Conservation (phyloP, 2,888 invertebrate genomes). For the Drosophila atroscutellata region DNA sequence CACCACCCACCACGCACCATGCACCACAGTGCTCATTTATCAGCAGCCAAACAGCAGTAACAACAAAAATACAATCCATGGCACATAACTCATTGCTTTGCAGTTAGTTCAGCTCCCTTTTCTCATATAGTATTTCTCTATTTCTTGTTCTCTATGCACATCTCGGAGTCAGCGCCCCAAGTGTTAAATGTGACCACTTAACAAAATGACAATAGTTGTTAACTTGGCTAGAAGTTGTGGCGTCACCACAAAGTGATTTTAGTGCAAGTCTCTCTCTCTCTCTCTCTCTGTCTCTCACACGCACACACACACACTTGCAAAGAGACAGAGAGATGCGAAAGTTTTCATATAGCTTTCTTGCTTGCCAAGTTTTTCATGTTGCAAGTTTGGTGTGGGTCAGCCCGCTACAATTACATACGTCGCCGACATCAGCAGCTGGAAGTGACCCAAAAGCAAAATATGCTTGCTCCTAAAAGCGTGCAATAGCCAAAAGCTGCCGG, state of each 20-base stretch:
- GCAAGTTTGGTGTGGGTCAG: constrained; percentile 39
- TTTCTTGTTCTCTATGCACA: constrained; percentile 17
- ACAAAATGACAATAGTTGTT: constrained; percentile 82
- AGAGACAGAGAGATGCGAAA: constrained; percentile 29
- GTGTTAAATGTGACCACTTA: constrained; percentile 81
- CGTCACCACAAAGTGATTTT: constrained; percentile 82
- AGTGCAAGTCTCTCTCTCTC: constrained; percentile 66
- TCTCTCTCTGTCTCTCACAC: neutral
- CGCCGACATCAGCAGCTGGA: constrained; percentile 66
- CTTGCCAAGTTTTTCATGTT: constrained; percentile 65
- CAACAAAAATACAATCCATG: constrained; percentile 40
- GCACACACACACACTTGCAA: neutral
- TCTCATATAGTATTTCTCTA: constrained; percentile 4
- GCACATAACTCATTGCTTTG: constrained; percentile 56
- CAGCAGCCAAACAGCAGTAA: constrained; percentile 30
- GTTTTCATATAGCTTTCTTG: constrained; percentile 54
- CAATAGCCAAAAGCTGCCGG: constrained; percentile 51
- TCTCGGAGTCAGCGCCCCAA: constrained; percentile 65
- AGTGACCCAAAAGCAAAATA: constrained; percentile 74
- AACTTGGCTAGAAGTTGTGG: constrained; percentile 82
- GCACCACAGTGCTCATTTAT: constrained; percentile 40
- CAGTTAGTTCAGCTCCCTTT: constrained; percentile 1
- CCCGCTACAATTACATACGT: constrained; percentile 68
- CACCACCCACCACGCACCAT: constrained; percentile 9
- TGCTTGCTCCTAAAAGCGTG: constrained; percentile 66